Percentiles rank a stretch among this genome's conserved stretches.
These are phyloP conservation scores for Heliconius melpomene DNA, from an alignment of 1,140 invertebrate genomes.

Conservation along the genomic window DNA sequence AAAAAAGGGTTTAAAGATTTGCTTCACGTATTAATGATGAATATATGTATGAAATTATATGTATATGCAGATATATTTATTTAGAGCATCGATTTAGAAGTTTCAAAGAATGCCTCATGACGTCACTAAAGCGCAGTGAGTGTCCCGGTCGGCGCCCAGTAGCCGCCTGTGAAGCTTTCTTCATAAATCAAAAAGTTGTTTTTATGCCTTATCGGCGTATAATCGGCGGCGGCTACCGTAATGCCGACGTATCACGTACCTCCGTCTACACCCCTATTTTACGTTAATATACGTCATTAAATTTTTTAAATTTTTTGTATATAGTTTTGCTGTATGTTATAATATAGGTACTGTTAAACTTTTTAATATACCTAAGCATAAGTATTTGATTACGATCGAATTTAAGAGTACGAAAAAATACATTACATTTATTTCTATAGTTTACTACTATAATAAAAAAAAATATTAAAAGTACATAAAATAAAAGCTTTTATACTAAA, in stretches of 20 bases:
- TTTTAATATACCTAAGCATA: not conserved
- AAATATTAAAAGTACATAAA: not conserved
- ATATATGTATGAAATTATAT: no score
- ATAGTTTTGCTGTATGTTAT: no score
- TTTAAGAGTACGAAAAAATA: not conserved
- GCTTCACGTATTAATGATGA: no score
- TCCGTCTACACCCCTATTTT: constrained; percentile 27
- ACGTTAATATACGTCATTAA: not conserved
- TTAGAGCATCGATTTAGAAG: no score
- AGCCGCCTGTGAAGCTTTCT: constrained; percentile 71
- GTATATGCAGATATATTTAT: no score
- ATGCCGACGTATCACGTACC: constrained; percentile 36
- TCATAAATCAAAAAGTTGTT: constrained; percentile 80
- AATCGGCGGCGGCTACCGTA: constrained; percentile 72
- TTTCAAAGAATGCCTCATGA: constrained; percentile 28
- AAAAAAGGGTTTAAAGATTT: no score
- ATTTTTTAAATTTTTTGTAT: not conserved
- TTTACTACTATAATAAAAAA: not conserved
- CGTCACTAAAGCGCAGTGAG: constrained; percentile 54
- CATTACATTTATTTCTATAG: not conserved
- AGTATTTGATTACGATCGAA: not conserved
- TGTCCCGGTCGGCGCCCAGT: constrained; percentile 60
- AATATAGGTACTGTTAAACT: no score
- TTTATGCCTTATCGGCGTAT: constrained; percentile 76
- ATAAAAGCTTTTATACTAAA: constrained; percentile 19